Conservation (phyloP, 2,888 invertebrate species). For the Entomobrya proxima region DNA sequence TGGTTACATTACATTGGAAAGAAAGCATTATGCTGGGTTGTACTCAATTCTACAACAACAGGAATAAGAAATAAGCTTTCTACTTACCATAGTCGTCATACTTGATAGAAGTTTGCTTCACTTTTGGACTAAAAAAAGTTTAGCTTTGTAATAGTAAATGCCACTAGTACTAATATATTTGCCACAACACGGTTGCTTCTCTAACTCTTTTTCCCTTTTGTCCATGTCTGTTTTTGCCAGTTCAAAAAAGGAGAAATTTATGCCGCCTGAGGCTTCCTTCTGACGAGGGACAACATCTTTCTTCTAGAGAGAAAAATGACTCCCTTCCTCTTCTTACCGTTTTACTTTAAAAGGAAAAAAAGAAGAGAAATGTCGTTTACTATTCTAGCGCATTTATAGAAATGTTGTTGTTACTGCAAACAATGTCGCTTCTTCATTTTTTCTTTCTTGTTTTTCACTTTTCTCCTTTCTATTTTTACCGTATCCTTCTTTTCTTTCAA, state of each 20-base stretch:
- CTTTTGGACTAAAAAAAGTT: not conserved
- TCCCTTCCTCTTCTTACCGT: slow-evolving; percentile 39
- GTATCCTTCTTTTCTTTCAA: slow-evolving; percentile 3
- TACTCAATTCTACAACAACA: slow-evolving; percentile 8
- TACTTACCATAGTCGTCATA: too few species aligned
- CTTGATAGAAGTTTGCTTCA: not conserved
- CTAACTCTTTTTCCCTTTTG: slow-evolving; percentile 10
- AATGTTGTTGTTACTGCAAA: not conserved
- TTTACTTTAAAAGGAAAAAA: slow-evolving; percentile 8
- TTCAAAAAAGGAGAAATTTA: slow-evolving; percentile 60
- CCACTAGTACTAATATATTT: not conserved
- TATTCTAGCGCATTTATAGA: not conserved
- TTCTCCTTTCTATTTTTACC: slow-evolving; percentile 30
- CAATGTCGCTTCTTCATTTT: not conserved
- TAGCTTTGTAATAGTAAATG: not conserved
- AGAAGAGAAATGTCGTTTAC: not conserved
- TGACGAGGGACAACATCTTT: slow-evolving; percentile 66
- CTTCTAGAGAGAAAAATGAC: slow-evolving; percentile 63
- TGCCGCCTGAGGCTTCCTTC: slow-evolving; percentile 66
- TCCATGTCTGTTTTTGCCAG: slow-evolving; percentile 62
- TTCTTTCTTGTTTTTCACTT: not conserved
- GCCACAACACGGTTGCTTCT: not conserved
- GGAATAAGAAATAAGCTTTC: not conserved
- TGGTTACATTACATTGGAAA: slow-evolving; percentile 41
- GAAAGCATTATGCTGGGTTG: not conserved